Conservation (phyloP, 2,113 vertebrate genomes). For the Cyanoderma ruficeps region DNA sequence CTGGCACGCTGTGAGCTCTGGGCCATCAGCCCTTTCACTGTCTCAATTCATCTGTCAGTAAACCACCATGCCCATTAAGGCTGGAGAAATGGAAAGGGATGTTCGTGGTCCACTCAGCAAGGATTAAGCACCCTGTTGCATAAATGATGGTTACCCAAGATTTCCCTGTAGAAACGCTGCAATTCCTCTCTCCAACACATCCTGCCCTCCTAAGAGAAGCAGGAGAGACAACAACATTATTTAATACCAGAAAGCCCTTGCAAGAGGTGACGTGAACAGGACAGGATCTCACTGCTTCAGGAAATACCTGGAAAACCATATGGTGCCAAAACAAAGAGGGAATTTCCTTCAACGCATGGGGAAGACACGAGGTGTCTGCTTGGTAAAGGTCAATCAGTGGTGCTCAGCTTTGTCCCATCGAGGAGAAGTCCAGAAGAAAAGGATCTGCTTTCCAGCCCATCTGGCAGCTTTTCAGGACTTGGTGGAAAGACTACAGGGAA, state of each 20-base stretch:
- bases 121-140: neutral
- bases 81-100: conserved; percentile 15
- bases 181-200: neutral
- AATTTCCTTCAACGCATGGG: fast-evolving
- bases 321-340: neutral
- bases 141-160: neutral
- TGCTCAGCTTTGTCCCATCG: neutral
- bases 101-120: neutral
- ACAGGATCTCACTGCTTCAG: neutral
- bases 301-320: neutral
- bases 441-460: neutral
- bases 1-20: conserved; percentile 42
- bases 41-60: conserved; percentile 60
- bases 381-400: neutral
- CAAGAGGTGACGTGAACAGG: neutral
- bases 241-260: neutral
- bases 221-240: neutral
- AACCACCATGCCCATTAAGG: conserved; percentile 16
- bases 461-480: neutral
- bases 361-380: fast-evolving
- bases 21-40: conserved; percentile 56
- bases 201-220: neutral
- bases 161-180: neutral
- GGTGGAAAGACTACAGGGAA: neutral
- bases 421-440: neutral